Conservation (phyloP, 53 echinoderm and acorn worm genomes). For the Hippasteria phrygiana region DNA sequence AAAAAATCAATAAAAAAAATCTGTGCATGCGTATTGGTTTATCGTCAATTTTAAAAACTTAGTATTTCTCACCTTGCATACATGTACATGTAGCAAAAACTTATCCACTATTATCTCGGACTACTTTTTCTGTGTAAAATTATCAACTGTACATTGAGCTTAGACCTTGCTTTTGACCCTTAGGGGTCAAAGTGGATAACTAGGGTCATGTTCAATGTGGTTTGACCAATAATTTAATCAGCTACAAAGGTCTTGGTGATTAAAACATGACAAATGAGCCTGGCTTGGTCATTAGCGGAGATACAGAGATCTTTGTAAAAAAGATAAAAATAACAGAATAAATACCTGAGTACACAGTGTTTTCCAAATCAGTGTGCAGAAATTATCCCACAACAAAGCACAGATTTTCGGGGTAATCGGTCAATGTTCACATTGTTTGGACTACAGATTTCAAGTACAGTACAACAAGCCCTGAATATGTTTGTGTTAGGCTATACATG, state of each 20-base stretch:
- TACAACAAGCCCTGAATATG: not conserved
- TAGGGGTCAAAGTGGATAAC: constrained; percentile 10
- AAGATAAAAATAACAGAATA: not conserved
- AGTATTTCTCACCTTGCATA: too few species aligned
- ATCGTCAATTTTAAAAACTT: too few species aligned
- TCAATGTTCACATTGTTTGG: not conserved
- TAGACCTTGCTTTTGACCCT: constrained; percentile 7
- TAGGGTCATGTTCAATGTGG: not conserved
- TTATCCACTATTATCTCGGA: too few species aligned
- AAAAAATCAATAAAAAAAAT: too few species aligned
- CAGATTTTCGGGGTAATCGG: not conserved
- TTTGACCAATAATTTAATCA: not conserved
- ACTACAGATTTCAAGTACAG: not conserved
- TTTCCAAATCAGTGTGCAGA: not conserved
- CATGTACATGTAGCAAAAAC: too few species aligned
- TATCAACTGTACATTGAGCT: not conserved
- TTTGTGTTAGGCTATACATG: too few species aligned
- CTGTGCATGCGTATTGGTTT: too few species aligned
- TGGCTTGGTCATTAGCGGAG: too few species aligned
- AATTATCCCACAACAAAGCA: not conserved
- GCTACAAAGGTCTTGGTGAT: not conserved
- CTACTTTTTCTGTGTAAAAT: too few species aligned
- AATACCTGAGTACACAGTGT: too few species aligned
- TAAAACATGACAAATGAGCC: constrained; percentile 3
- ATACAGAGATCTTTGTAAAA: not conserved